Percentiles rank a stretch among this genome's conserved stretches.
Evolutionary conservation across 2,797 vertebrate species (phyloP).

Genomic region (Zenarchopterus dispar): DNA sequence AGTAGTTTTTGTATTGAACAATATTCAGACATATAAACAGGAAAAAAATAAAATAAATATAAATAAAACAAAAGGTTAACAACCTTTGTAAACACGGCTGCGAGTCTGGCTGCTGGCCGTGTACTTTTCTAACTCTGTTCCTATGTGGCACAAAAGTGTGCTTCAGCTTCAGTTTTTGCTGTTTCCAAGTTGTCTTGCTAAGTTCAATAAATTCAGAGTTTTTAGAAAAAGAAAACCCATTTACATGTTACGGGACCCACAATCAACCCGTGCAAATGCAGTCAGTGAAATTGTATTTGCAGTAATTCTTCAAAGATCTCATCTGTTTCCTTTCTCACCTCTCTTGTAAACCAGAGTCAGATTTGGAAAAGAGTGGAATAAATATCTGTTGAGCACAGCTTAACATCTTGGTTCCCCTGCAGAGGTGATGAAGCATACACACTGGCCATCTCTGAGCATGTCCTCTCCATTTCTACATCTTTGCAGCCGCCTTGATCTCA

Average conservation of each 20-base stretch:
- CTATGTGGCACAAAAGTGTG: conserved; percentile 27
- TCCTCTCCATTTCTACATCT: conserved; percentile 59
- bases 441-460: conserved; percentile 35
- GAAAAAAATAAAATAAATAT: neutral
- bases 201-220: conserved; percentile 22
- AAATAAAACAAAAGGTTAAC: neutral
- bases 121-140: neutral
- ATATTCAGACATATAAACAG: too few relatives aligned
- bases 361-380: conserved; percentile 27
- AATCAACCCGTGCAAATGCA: conserved; percentile 10
- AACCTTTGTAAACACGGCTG: neutral
- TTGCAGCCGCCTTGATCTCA: conserved; percentile 46
- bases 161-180: conserved; percentile 18
- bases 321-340: conserved; percentile 34
- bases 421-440: conserved; percentile 26
- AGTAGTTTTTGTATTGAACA: neutral
- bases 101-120: conserved; percentile 7
- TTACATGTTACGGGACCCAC: conserved; percentile 13
- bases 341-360: conserved; percentile 34
- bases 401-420: conserved; percentile 38
- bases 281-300: neutral
- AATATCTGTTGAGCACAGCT: conserved; percentile 26
- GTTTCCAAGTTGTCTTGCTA: conserved; percentile 25
- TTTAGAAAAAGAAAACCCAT: conserved; percentile 19
- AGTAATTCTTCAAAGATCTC: conserved; percentile 17